Evolutionary conservation across 2,113 vertebrate genomes (phyloP).

Genomic region (Albula goreensis): DNA sequence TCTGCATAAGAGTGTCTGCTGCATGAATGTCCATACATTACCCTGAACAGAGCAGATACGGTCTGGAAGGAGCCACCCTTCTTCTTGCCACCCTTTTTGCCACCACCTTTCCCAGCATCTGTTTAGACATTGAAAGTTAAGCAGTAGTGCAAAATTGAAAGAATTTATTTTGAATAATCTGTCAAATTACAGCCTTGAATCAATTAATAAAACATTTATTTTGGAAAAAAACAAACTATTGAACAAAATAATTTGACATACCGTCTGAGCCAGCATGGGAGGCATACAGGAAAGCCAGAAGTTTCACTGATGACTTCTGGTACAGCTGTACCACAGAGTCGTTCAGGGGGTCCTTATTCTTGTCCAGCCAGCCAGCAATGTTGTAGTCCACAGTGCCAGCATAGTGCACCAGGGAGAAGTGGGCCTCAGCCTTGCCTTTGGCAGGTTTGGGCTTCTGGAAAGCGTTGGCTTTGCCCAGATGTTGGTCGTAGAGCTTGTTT

Average conservation of each 20-base stretch:
- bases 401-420: conserved; percentile 79
- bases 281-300: conserved; percentile 57
- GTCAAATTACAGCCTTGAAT: neutral
- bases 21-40: neutral
- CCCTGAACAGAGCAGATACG: conserved; percentile 78
- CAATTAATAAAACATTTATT: too few species aligned
- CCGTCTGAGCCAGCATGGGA: conserved; percentile 54
- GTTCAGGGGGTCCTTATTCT: conserved; percentile 73
- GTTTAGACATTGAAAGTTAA: neutral
- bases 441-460: conserved; percentile 79
- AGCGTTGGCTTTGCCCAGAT: conserved; percentile 52
- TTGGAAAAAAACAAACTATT: neutral
- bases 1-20: too few species aligned
- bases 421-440: conserved; percentile 77
- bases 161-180: neutral
- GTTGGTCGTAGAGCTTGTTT: conserved; percentile 51
- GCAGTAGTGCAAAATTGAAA: neutral
- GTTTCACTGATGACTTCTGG: conserved; percentile 65
- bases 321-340: conserved; percentile 71
- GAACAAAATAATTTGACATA: conserved; percentile 18
- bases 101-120: neutral
- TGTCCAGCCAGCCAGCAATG: conserved; percentile 64
- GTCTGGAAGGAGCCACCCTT: conserved; percentile 83
- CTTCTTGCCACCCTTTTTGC: conserved; percentile 76
- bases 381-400: conserved; percentile 72